phyloP scores from a whole-genome alignment of 23 tunicate genomes.

The Phallusia fumigata region DNA sequence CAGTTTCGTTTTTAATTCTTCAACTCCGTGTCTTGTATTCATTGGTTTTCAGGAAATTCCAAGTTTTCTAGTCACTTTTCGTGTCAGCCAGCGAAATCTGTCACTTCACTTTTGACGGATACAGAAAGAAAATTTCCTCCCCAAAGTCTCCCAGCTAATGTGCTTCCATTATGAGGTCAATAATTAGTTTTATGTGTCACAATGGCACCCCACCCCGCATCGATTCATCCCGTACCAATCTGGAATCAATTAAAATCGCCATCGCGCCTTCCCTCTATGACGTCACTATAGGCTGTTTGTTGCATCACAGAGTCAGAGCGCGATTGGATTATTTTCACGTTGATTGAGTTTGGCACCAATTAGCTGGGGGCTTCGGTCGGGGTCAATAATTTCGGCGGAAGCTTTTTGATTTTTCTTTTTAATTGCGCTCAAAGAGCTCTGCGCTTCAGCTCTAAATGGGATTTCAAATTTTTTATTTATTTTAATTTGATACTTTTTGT shows the following conservation, averaged over 20 bases:
- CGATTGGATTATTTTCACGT: not conserved
- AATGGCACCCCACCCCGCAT: not conserved
- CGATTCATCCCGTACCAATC: slow-evolving; percentile 3
- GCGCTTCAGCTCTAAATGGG: too few species aligned
- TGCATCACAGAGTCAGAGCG: not conserved
- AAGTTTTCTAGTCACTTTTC: not conserved
- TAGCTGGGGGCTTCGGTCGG: not conserved
- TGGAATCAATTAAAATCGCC: not conserved
- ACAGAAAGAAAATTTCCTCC: too few species aligned
- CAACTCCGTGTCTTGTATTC: too few species aligned
- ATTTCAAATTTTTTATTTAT: too few species aligned
- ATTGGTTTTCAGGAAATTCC: too few species aligned
- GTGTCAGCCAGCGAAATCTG: not conserved
- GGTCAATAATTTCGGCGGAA: too few species aligned
- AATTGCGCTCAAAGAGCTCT: too few species aligned
- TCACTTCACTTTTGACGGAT: too few species aligned
- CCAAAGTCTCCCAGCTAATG: not conserved
- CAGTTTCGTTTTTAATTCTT: too few species aligned
- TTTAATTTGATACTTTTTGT: too few species aligned
- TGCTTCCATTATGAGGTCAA: slow-evolving; percentile 9
- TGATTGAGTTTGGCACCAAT: slow-evolving; percentile 12
- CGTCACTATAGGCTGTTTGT: not conserved
- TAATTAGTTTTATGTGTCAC: slow-evolving; percentile 33
- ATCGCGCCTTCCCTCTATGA: not conserved
- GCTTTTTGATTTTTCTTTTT: too few species aligned